phyloP scores from a whole-genome alignment of 2,113 vertebrate species.

The Thermophis baileyi region DNA sequence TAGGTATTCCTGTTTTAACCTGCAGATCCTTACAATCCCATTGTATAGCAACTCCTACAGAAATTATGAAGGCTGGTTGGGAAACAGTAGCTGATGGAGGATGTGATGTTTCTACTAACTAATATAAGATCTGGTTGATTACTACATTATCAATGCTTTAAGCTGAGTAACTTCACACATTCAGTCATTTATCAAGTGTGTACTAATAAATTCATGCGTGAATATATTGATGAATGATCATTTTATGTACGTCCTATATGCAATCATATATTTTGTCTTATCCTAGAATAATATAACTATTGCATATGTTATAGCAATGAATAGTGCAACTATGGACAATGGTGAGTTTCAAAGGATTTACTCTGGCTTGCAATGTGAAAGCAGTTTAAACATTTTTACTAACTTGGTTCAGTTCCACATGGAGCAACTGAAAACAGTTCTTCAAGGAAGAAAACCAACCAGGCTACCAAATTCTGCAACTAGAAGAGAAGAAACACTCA shows the following conservation, averaged over 20 bases:
- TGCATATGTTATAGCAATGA: not conserved
- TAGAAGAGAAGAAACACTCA: not conserved
- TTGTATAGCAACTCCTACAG: not conserved
- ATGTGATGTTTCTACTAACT: not conserved
- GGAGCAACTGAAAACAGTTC: not conserved
- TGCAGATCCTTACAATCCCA: not conserved
- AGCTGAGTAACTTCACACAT: not conserved
- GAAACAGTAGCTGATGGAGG: not conserved
- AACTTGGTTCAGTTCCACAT: not conserved
- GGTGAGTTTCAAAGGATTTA: not conserved
- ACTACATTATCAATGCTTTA: not conserved
- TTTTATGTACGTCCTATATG: not conserved
- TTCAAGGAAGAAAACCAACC: not conserved
- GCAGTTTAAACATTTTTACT: not conserved
- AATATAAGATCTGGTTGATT: not conserved
- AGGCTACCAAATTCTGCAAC: not conserved
- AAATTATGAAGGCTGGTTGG: not conserved
- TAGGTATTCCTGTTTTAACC: not conserved
- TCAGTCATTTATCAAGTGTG: not conserved
- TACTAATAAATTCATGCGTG: not conserved
- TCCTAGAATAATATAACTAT: not conserved
- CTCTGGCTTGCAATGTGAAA: not conserved
- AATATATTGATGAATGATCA: not conserved
- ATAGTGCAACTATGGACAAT: not conserved
- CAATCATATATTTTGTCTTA: not conserved